Evolutionary conservation across 2,113 vertebrate genomes (phyloP), one percentile per base, ranked within the genome.

Genomic region (Cyprinodon tularosa): DNA sequence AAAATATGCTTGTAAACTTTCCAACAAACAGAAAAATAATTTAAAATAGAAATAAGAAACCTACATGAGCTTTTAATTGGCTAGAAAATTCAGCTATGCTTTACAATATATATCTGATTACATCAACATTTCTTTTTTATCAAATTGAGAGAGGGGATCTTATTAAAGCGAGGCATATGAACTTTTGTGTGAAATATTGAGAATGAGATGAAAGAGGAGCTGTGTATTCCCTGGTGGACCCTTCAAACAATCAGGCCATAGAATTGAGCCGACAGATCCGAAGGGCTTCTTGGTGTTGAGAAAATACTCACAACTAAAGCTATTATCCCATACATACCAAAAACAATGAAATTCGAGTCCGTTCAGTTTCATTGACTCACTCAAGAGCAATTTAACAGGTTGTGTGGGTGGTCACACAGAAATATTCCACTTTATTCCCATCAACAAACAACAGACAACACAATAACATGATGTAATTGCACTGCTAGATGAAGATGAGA

Each of bases 21-120:
- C 37, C 50, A 66, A 84, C 86, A 12, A 78, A 88, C 89, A 72
- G 72, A 87, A n/a, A 78, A 88, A 91, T 69, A 71, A 74, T 87
- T 86, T 90, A 73, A 68, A 59, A 71, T 57, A 0, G 63, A 72
- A 76, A 85, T 84, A 81, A 73, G 79, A 89, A 84, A 90, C 80
- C 59, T 4, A 2, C 63, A 81, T 81, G 77, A 80, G 82, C 82
- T 86, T 84, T 86, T 91, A 92, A 93, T 92, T 89, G 90, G 83
- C 65, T 29, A 71, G 78, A 78, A 89, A 84, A 90, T 89, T 86
- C 87, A 86, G 68, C 71, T 65, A 71, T 39, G 66, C 71, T 74
- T 79, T 57, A 57, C 88, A 88, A 90, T 91, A 86, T 82, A 89
- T 84, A 84, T 87, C 85, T 91, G 88, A 91, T 93, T 84, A 87